Percentiles rank a stretch among this genome's conserved stretches.
Conservation (phyloP, 1,140 invertebrate species). For the Drosophila nebulosa region DNA sequence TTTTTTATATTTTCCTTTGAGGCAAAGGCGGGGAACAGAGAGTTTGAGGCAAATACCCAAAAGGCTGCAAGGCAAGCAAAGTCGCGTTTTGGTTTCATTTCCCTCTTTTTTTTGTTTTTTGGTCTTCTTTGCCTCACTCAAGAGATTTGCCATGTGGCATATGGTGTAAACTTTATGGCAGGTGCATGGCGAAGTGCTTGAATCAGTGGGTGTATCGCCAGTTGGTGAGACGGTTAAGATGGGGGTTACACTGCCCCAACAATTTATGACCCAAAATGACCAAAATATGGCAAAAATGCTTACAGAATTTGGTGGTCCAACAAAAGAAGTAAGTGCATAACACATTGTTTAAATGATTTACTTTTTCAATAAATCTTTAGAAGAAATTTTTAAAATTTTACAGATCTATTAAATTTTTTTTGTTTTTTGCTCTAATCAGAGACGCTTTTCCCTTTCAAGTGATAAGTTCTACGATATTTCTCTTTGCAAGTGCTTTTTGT, state of each 20-base stretch:
- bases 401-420: background rate
- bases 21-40: background rate
- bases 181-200: constrained; percentile 10
- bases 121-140: constrained; percentile 34
- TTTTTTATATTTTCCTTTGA: background rate
- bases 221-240: background rate
- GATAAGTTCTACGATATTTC: too few species aligned
- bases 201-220: background rate
- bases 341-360: background rate
- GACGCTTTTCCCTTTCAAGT: too few species aligned
- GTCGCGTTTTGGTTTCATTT: constrained; percentile 9
- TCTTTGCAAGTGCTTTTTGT: too few species aligned
- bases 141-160: constrained; percentile 60
- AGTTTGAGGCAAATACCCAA: constrained; percentile 22
- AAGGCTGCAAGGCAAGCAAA: constrained; percentile 35
- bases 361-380: background rate
- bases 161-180: constrained; percentile 63
- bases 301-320: background rate
- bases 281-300: background rate
- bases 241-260: background rate
- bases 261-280: background rate
- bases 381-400: background rate
- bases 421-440: too few species aligned
- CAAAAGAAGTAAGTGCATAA: background rate
- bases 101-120: constrained; percentile 47